These are phyloP conservation scores for Apis mellifera DNA, from an alignment of 1,140 invertebrate genomes.

Conservation along the genomic window DNA sequence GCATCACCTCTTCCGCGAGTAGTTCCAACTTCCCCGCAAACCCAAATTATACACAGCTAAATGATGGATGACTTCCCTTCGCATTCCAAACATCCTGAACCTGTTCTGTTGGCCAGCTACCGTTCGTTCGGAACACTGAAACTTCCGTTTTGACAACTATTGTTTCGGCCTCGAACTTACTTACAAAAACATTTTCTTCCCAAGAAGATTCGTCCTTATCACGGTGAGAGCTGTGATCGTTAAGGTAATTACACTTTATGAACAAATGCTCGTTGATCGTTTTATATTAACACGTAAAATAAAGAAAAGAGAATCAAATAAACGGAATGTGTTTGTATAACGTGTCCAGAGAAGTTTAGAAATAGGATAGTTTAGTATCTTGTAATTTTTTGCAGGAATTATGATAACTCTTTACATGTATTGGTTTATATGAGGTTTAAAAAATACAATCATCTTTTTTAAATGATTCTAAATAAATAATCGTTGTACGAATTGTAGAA, in stretches of 20 bases:
- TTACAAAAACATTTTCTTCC: not conserved
- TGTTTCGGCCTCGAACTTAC: not conserved
- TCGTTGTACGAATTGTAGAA: too few species aligned
- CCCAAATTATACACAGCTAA: conserved; percentile 71
- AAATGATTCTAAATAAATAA: too few species aligned
- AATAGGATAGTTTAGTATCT: too few species aligned
- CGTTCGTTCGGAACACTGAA: conserved; percentile 14
- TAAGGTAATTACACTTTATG: not conserved
- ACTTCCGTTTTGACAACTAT: conserved; percentile 31
- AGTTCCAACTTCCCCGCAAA: conserved; percentile 53
- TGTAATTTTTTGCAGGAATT: too few species aligned
- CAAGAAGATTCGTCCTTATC: not conserved
- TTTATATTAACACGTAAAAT: not conserved
- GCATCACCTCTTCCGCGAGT: conserved; percentile 54
- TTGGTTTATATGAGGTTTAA: too few species aligned
- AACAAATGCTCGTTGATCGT: not conserved
- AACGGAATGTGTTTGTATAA: too few species aligned
- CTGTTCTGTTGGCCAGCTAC: not conserved
- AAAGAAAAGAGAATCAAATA: not conserved
- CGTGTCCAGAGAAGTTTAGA: too few species aligned
- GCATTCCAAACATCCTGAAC: conserved; percentile 28
- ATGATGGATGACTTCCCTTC: conserved; percentile 69
- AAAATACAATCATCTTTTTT: too few species aligned
- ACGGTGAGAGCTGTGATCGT: not conserved
- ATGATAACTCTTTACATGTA: too few species aligned